Percentiles rank a stretch among this genome's conserved stretches.
phyloP scores from a whole-genome alignment of 2,888 invertebrate species.

The Willowsia nigromaculata region DNA sequence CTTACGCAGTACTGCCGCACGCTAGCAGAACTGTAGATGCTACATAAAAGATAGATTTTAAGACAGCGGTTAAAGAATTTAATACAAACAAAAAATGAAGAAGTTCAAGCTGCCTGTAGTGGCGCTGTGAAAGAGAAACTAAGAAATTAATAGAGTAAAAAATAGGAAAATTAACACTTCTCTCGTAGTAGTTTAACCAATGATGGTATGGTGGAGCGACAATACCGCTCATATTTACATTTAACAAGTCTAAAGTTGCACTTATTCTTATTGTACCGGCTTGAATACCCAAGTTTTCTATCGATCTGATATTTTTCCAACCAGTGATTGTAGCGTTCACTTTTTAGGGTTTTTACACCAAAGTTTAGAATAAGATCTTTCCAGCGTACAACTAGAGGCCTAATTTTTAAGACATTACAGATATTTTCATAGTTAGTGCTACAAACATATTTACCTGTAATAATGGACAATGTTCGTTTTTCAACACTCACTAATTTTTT shows the following conservation, averaged over 20 bases:
- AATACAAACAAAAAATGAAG: not conserved
- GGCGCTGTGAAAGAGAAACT: not conserved
- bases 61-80: no score
- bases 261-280: not conserved
- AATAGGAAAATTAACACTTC: not conserved
- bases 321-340: not conserved
- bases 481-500: constrained; percentile 17
- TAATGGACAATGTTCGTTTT: constrained; percentile 6
- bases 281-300: not conserved
- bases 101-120: not conserved
- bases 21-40: not conserved
- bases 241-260: not conserved
- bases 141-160: not conserved
- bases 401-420: not conserved
- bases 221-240: not conserved
- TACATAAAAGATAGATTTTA: not conserved
- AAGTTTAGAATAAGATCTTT: not conserved
- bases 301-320: not conserved
- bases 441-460: not conserved
- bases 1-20: not conserved
- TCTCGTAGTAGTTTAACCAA: not conserved
- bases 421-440: not conserved
- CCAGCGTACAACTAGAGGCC: not conserved
- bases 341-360: not conserved
- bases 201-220: not conserved